phyloP scores from a whole-genome alignment of 1,140 invertebrate species.

The Pseudoatta argentina region DNA sequence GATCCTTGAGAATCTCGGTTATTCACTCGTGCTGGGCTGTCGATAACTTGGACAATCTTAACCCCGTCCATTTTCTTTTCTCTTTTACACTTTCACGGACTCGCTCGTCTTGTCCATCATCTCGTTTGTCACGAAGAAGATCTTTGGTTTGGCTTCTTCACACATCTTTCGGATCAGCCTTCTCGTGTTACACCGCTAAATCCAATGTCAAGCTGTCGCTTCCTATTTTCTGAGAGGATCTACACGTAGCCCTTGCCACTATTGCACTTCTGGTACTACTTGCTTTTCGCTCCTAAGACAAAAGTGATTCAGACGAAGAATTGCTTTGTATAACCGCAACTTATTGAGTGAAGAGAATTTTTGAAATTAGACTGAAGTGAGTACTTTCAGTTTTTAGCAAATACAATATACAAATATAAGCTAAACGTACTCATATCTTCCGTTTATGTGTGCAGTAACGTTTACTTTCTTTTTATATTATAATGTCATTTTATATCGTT shows the following conservation, averaged over 20 bases:
- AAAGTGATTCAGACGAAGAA: not conserved
- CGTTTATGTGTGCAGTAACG: constrained; percentile 1
- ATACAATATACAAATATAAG: not conserved
- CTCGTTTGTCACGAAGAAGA: constrained; percentile 53
- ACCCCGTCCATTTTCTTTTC: constrained; percentile 48
- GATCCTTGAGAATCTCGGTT: constrained; percentile 65
- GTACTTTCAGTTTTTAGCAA: constrained; percentile 10
- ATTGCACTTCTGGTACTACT: constrained; percentile 10
- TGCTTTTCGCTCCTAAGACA: constrained; percentile 10
- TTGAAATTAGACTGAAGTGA: constrained; percentile 6
- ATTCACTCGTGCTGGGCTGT: constrained; percentile 71
- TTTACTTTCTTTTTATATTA: not conserved
- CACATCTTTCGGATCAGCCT: constrained; percentile 41
- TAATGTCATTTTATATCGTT: constrained; percentile 50
- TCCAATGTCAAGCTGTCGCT: constrained; percentile 73
- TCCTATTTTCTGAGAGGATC: constrained; percentile 58
- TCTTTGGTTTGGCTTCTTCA: constrained; percentile 57
- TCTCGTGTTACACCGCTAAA: constrained; percentile 72
- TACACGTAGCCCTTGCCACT: constrained; percentile 1
- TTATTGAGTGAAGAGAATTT: constrained; percentile 55
- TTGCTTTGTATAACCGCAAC: constrained; percentile 54
- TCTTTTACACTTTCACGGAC: constrained; percentile 62
- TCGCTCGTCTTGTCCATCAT: constrained; percentile 64
- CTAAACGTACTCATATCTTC: not conserved
- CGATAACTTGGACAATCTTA: constrained; percentile 66